phyloP scores from a whole-genome alignment of 2,888 invertebrate genomes.

The Drosophila nigricruria region DNA sequence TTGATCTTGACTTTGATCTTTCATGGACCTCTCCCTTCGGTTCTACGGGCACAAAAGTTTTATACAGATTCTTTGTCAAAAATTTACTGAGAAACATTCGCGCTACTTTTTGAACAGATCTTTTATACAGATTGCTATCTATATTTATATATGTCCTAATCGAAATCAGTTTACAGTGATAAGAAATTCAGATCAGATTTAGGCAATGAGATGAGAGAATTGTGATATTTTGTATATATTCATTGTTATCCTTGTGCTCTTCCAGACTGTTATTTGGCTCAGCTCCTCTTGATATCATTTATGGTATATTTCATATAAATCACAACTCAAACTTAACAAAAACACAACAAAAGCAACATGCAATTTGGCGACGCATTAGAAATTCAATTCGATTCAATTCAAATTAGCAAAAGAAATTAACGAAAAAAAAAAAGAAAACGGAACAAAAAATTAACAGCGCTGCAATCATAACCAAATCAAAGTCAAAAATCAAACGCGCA shows the following conservation, averaged over 20 bases:
- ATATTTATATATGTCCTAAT: not conserved
- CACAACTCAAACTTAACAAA: constrained; percentile 35
- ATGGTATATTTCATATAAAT: constrained; percentile 3
- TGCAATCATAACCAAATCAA: constrained; percentile 56
- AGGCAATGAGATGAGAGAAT: constrained; percentile 44
- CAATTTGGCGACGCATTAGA: constrained; percentile 47
- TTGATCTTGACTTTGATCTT: too few species aligned
- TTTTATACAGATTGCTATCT: not conserved
- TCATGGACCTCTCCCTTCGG: too few species aligned
- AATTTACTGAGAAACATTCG: too few species aligned
- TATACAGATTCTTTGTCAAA: too few species aligned
- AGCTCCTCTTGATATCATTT: constrained; percentile 18
- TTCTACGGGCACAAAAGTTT: too few species aligned
- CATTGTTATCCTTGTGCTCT: constrained; percentile 1
- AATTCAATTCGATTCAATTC: constrained; percentile 17
- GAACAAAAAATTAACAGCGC: constrained; percentile 32
- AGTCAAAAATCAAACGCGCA: constrained; percentile 72
- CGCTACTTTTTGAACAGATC: not conserved
- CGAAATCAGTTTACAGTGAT: constrained; percentile 26
- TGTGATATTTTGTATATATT: not conserved
- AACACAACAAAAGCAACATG: constrained; percentile 66
- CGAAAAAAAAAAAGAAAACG: constrained; percentile 16
- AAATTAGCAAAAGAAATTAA: constrained; percentile 37
- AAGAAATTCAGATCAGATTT: constrained; percentile 21
- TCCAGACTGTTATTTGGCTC: constrained; percentile 13